Conservation (phyloP, 2,888 invertebrate genomes). For the Operophtera brumata region DNA sequence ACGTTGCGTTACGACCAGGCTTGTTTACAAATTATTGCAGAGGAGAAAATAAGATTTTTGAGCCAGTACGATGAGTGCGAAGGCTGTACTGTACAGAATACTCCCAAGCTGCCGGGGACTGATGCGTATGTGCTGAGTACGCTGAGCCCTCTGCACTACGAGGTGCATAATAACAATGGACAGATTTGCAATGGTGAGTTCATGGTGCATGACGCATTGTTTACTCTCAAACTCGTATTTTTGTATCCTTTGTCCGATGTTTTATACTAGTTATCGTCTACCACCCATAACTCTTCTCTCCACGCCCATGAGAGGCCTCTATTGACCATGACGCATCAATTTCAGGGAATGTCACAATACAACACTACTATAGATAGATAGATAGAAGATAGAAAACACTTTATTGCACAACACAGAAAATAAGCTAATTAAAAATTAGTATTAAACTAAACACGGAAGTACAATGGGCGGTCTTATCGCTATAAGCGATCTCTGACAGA, state of each 20-base stretch:
- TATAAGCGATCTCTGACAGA: too few relatives aligned
- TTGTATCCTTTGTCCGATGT: conserved; percentile 11
- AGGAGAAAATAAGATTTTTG: conserved; percentile 57
- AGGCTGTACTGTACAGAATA: conserved; percentile 57
- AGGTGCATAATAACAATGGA: conserved; percentile 46
- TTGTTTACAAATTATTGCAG: conserved; percentile 65
- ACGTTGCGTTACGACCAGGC: conserved; percentile 67
- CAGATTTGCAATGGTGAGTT: conserved; percentile 65
- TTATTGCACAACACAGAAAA: too few relatives aligned
- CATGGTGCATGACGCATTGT: conserved; percentile 29
- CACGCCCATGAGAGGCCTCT: too few relatives aligned
- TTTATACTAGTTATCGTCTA: neutral
- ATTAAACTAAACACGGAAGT: too few relatives aligned
- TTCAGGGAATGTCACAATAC: neutral
- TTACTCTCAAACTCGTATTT: conserved; percentile 19
- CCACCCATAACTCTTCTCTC: too few relatives aligned
- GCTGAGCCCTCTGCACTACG: conserved; percentile 60
- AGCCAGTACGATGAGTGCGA: conserved; percentile 74
- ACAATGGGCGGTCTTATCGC: too few relatives aligned
- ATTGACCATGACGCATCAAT: too few relatives aligned
- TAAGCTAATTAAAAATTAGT: too few relatives aligned
- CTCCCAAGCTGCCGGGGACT: conserved; percentile 40
- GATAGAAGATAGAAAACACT: too few relatives aligned
- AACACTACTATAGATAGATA: too few relatives aligned
- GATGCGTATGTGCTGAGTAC: conserved; percentile 55